Evolutionary conservation across 2,113 vertebrate genomes (phyloP).

Genomic region (Anolis carolinensis): DNA sequence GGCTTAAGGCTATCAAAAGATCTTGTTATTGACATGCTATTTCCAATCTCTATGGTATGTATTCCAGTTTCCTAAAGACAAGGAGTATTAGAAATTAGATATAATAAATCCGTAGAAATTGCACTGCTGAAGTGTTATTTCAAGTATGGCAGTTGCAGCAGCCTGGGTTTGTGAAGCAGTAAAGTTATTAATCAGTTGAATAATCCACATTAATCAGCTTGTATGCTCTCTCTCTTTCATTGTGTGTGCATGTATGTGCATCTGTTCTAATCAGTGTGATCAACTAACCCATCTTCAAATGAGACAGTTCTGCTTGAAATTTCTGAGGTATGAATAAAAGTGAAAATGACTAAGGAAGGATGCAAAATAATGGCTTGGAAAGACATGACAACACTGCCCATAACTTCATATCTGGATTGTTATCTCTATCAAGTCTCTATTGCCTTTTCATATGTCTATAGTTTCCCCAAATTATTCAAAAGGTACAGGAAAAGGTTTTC

Average conservation of each 20-base stretch:
- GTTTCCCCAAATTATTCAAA: background rate
- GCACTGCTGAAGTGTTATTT: constrained; percentile 61
- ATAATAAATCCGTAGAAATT: constrained; percentile 61
- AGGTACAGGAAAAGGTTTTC: background rate
- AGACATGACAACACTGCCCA: background rate
- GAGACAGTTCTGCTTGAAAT: constrained; percentile 67
- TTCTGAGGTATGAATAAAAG: constrained; percentile 60
- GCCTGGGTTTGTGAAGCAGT: constrained; percentile 58
- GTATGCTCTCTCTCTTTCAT: constrained; percentile 52
- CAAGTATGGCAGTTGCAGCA: constrained; percentile 55
- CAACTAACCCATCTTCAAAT: constrained; percentile 64
- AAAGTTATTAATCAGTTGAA: constrained; percentile 74
- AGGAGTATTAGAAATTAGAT: constrained; percentile 50
- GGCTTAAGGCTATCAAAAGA: background rate
- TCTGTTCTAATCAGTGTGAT: constrained; percentile 65
- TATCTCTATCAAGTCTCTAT: background rate
- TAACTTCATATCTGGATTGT: background rate
- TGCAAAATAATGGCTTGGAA: constrained; percentile 30
- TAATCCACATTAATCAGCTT: constrained; percentile 74
- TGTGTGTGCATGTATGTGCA: constrained; percentile 48
- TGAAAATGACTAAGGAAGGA: constrained; percentile 36
- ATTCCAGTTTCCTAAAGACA: constrained; percentile 40
- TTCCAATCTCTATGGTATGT: constrained; percentile 6
- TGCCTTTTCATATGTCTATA: background rate
- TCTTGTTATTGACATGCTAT: background rate